A percentile compares a stretch with the other conserved stretches of the same genome.
These are phyloP conservation scores for Subacronicta megacephala DNA, from an alignment of 2,888 invertebrate genomes.

Conservation along the genomic window DNA sequence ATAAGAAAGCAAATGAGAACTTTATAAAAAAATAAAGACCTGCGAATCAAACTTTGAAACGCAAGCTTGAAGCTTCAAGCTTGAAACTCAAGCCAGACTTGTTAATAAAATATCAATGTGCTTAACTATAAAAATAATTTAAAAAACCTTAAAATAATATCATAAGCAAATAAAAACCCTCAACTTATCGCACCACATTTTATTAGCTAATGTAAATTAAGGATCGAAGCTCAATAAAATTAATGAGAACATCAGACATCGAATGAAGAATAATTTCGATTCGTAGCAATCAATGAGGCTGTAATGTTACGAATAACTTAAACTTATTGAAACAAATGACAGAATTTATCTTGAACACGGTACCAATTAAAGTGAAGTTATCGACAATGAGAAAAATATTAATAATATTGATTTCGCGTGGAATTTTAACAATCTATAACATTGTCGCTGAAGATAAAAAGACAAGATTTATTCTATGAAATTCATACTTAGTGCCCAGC, in stretches of 20 bases:
- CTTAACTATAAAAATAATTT: too few relatives aligned
- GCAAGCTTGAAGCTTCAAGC: too few relatives aligned
- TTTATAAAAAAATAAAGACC: too few relatives aligned
- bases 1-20: too few relatives aligned
- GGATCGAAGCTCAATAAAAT: conserved; percentile 41
- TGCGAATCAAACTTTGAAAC: too few relatives aligned
- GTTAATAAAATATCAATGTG: too few relatives aligned
- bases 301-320: conserved; percentile 52
- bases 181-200: conserved; percentile 11
- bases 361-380: conserved; percentile 52
- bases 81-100: too few relatives aligned
- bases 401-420: conserved; percentile 6
- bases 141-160: too few relatives aligned
- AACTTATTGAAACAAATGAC: conserved; percentile 69
- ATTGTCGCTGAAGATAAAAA: not conserved
- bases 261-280: conserved; percentile 67
- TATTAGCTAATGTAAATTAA: conserved; percentile 25
- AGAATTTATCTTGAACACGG: conserved; percentile 47
- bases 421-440: conserved; percentile 21
- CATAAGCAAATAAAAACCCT: not conserved
- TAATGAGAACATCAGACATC: conserved; percentile 51
- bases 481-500: too few relatives aligned
- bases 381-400: conserved; percentile 37
- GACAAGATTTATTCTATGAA: too few relatives aligned
- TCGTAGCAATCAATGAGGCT: conserved; percentile 62